Evolutionary conservation across 1,140 invertebrate genomes (phyloP).

Genomic region (Eufriesea mexicana): DNA sequence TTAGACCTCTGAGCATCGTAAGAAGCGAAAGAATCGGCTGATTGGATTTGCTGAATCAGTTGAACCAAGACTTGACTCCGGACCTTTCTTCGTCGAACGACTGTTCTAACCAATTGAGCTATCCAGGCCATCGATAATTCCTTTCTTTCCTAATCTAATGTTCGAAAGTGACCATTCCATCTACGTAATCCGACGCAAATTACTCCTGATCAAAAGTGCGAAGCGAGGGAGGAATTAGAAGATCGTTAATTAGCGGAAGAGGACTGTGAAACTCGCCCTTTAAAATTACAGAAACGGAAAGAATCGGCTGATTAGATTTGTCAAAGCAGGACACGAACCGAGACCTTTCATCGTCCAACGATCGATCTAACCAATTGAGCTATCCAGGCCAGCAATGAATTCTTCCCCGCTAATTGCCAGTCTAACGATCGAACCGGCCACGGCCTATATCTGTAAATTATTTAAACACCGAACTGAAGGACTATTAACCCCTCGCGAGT

Average conservation of each 20-base stretch:
- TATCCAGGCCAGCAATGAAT: slow-evolving; percentile 39
- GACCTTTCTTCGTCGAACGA: slow-evolving; percentile 27
- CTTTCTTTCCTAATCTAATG: not conserved
- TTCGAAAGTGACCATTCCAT: not conserved
- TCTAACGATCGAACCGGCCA: slow-evolving; percentile 23
- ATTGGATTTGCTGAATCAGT: slow-evolving; percentile 37
- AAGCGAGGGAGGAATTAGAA: too few relatives aligned
- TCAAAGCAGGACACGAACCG: not conserved
- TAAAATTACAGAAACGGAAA: not conserved
- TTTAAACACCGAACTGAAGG: not conserved
- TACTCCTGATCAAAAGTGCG: fast-evolving
- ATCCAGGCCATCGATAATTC: slow-evolving; percentile 27
- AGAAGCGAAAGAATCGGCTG: not conserved
- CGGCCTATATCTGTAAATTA: slow-evolving; percentile 27
- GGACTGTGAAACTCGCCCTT: not conserved
- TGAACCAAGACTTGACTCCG: slow-evolving; percentile 30
- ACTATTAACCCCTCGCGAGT: slow-evolving; percentile 6
- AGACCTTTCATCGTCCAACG: slow-evolving; percentile 20
- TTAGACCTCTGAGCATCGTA: not conserved
- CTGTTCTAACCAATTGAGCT: slow-evolving; percentile 30
- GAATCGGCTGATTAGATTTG: slow-evolving; percentile 12
- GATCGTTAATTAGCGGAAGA: not conserved
- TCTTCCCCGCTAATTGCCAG: slow-evolving; percentile 23
- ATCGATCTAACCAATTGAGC: slow-evolving; percentile 38
- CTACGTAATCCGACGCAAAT: too few relatives aligned